phyloP scores from a whole-genome alignment of 1,140 invertebrate species.

The Bursaphelenchus mucronatus region DNA sequence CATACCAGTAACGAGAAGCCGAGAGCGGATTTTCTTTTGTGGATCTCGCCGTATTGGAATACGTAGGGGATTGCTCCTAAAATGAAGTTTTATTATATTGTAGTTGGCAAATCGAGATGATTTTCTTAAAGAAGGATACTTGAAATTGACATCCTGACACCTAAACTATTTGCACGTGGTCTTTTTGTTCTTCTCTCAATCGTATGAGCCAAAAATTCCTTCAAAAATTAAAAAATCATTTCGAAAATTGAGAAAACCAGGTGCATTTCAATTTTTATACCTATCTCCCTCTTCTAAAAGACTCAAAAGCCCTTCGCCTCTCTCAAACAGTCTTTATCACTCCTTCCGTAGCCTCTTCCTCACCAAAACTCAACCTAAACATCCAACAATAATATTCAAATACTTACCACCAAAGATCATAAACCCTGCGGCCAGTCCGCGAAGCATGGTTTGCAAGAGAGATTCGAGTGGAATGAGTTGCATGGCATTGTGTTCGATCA shows the following conservation, averaged over 20 bases:
- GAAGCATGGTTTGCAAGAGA: slow-evolving; percentile 20
- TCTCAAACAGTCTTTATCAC: background rate
- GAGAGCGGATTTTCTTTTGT: slow-evolving; percentile 77
- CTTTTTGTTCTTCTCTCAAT: slow-evolving; percentile 17
- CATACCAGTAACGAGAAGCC: slow-evolving; percentile 96
- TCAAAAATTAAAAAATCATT: slow-evolving; percentile 19
- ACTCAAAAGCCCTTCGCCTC: background rate
- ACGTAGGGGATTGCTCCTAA: slow-evolving; percentile 58
- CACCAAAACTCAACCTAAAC: background rate
- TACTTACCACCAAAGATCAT: slow-evolving; percentile 44
- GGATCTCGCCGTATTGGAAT: slow-evolving; percentile 77
- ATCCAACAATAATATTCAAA: background rate
- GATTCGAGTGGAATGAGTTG: slow-evolving; percentile 21
- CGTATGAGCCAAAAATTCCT: background rate
- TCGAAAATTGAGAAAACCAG: slow-evolving; percentile 24
- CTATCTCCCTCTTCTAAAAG: background rate
- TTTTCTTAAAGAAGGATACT: background rate
- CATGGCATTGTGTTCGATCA: slow-evolving; percentile 32
- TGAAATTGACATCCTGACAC: slow-evolving; percentile 13
- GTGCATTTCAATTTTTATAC: background rate
- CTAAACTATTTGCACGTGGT: slow-evolving; percentile 22
- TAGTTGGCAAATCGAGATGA: background rate
- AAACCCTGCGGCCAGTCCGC: slow-evolving; percentile 37
- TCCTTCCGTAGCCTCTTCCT: background rate
- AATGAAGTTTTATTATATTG: slow-evolving; percentile 13